Percentiles rank a stretch among this genome's conserved stretches.
Evolutionary conservation across 2,113 vertebrate species (phyloP).

Genomic region (Chionis minor): DNA sequence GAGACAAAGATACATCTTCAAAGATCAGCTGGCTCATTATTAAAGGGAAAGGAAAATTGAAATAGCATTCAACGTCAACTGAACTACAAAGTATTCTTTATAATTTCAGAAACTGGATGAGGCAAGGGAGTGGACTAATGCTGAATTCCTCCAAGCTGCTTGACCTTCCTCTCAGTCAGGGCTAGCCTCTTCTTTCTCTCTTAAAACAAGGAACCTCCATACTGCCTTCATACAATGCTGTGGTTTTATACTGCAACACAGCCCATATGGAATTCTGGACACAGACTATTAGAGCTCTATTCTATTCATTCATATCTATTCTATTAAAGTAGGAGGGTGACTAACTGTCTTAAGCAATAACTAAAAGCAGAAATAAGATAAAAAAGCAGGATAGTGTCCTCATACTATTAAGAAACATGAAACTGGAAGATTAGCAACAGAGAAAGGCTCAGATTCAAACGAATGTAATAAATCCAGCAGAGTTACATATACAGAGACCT

Average conservation of each 20-base stretch:
- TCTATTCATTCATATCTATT: not conserved
- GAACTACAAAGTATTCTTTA: not conserved
- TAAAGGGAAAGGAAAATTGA: not conserved
- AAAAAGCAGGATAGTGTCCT: not conserved
- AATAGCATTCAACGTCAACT: not conserved
- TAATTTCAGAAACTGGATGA: not conserved
- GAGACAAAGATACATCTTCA: not conserved
- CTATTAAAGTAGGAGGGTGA: not conserved
- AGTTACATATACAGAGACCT: not conserved
- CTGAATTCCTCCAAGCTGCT: not conserved
- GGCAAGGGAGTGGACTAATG: not conserved
- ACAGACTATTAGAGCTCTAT: not conserved
- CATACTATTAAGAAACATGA: not conserved
- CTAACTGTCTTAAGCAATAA: not conserved
- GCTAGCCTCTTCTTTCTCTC: not conserved
- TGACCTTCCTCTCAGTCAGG: not conserved
- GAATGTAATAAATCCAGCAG: not conserved
- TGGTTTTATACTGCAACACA: not conserved
- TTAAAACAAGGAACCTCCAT: not conserved
- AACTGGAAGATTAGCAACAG: not conserved
- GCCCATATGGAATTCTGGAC: not conserved
- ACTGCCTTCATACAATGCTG: not conserved
- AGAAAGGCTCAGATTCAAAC: not conserved
- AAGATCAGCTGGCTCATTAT: not conserved
- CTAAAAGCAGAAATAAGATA: not conserved